A percentile compares a stretch with the other conserved stretches of the same genome.
phyloP scores from a whole-genome alignment of 2,113 vertebrate species.

The Caracal caracal region DNA sequence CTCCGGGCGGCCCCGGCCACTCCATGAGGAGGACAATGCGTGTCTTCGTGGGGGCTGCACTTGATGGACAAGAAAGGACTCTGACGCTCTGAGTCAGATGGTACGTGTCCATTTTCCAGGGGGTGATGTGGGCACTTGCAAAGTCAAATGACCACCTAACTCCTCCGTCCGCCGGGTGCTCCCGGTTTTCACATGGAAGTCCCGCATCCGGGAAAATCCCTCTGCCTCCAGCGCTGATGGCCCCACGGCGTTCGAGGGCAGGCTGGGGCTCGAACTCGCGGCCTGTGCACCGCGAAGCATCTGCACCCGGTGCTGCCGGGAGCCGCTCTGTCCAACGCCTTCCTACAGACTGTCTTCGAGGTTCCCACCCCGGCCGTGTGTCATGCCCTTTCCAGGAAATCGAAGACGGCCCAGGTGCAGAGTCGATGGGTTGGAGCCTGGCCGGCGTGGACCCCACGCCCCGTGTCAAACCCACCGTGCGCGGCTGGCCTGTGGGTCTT shows the following conservation, averaged over 20 bases:
- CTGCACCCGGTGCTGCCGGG: not conserved
- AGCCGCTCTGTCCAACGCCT: not conserved
- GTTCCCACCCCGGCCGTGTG: rapidly evolving
- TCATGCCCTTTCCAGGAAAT: not conserved
- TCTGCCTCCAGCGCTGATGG: rapidly evolving
- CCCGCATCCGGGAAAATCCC: rapidly evolving
- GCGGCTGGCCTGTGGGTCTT: rapidly evolving
- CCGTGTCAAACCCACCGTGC: rapidly evolving
- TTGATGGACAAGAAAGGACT: not conserved
- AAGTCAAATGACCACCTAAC: not conserved
- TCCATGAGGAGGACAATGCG: rapidly evolving
- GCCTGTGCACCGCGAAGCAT: rapidly evolving
- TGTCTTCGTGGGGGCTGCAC: rapidly evolving
- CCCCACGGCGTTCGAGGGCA: not conserved
- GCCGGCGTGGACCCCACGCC: not conserved
- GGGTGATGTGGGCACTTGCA: rapidly evolving
- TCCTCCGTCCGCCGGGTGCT: rapidly evolving
- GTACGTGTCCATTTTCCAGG: not conserved
- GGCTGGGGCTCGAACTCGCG: not conserved
- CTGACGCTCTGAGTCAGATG: rapidly evolving
- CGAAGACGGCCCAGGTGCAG: rapidly evolving
- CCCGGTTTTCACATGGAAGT: rapidly evolving
- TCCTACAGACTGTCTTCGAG: rapidly evolving
- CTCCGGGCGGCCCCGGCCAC: not conserved
- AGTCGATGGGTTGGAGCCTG: rapidly evolving